These are phyloP conservation scores for Amphilophus citrinellus DNA, from an alignment of 2,113 vertebrate genomes.

Conservation along the genomic window DNA sequence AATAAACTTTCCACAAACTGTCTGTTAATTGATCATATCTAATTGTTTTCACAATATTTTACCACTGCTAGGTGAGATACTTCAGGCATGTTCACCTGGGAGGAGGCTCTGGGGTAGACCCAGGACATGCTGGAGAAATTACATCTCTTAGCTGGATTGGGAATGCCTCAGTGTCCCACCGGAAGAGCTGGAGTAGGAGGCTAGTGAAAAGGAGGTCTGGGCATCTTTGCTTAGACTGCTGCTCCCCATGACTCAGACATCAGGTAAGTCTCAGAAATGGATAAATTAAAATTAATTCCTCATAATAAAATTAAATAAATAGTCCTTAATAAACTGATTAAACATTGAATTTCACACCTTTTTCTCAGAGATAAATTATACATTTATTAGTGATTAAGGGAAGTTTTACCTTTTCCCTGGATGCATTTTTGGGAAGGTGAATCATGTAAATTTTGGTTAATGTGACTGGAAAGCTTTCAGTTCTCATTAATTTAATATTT, in stretches of 20 bases:
- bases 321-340: neutral
- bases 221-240: too few species aligned
- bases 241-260: too few species aligned
- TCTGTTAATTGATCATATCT: neutral
- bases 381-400: neutral
- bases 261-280: too few species aligned
- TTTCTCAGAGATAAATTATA: neutral
- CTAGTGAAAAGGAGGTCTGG: too few species aligned
- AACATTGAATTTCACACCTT: neutral
- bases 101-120: neutral
- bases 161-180: too few species aligned
- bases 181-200: too few species aligned
- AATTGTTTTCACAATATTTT: neutral
- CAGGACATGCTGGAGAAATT: neutral
- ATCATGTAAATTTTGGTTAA: neutral
- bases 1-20: neutral
- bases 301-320: neutral
- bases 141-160: too few species aligned
- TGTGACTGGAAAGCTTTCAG: neutral
- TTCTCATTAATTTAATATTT: constrained; percentile 1
- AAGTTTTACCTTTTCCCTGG: neutral
- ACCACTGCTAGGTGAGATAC: neutral
- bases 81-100: neutral
- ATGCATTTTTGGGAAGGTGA: neutral
- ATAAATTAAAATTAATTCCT: neutral